phyloP scores from a whole-genome alignment of 2,113 vertebrate genomes.

The Plestiodon gilberti region DNA sequence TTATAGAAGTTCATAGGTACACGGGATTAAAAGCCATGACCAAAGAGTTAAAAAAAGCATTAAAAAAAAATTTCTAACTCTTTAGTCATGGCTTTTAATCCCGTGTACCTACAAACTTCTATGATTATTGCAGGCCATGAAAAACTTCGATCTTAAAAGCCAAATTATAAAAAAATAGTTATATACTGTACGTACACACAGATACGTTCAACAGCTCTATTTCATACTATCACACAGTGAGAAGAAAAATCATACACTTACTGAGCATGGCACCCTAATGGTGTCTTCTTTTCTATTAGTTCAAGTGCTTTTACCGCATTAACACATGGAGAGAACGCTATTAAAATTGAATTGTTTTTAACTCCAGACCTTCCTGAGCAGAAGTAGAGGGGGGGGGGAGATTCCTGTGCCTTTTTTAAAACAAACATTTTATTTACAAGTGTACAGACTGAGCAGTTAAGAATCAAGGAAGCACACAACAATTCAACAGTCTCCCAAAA shows the following conservation, averaged over 20 bases:
- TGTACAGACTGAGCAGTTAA: neutral
- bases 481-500: neutral
- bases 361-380: neutral
- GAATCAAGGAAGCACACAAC: neutral
- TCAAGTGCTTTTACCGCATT: neutral
- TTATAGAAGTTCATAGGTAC: neutral
- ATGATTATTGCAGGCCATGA: too few species aligned
- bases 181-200: too few species aligned
- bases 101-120: too few species aligned
- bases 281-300: neutral
- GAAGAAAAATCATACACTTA: neutral
- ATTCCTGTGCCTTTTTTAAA: neutral
- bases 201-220: neutral
- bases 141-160: too few species aligned
- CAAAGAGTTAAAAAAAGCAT: too few species aligned
- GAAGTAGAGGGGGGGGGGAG: neutral
- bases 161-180: neutral
- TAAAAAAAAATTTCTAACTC: too few species aligned
- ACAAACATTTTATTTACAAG: constrained; percentile 5
- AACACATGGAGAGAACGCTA: neutral
- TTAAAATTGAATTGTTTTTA: neutral
- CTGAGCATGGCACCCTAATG: neutral
- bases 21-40: too few species aligned
- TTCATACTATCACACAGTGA: neutral
- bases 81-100: too few species aligned